Evolutionary conservation across 2,797 vertebrate species (phyloP), one percentile per base, ranked within the genome.

Genomic region (Oryzias dopingdopingensis): DNA sequence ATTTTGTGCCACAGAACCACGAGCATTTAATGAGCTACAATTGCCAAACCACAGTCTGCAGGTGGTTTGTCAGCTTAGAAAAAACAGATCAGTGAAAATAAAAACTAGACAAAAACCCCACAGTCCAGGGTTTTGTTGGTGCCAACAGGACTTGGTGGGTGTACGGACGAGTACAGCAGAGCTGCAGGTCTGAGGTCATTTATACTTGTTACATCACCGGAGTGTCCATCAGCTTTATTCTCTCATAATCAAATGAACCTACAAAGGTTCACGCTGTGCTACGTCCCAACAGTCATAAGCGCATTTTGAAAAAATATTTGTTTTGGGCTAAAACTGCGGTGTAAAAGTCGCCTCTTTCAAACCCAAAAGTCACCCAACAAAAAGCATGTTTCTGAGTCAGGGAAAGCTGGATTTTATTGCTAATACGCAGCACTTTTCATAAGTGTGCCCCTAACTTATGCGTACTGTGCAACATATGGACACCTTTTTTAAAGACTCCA

Each of bases 391-490:
- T 43, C 32, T 37, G 55, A 56, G 65, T 81, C 49, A 26, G 73
- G 65, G 67, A 82, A 63, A 41, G 42, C 64, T 60, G 70, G 81
- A 82, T 88, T 86, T 87, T 87, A 68, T 76, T 80, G 86, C 78
- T 24, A 49, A 44, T 40, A 42, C 46, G 29, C 24, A 41, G 45
- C 65, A 55, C 53, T 54, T 52, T 16, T 49, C 50, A 15, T 48
- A 60, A 22, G 20, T 3, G 20, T 3, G 20, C 20, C 20, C 20
- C 20, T 22, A 22, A 22, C 20, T 20, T 22, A 22, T 22, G 20
- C 1, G 20, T 22, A 22, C 1, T 22, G 20, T 22, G 20, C 2
- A 22, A 22, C 20, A 22, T 22, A 22, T 22, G 20, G 20, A 22
- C 20, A 18, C 18, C 18, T 18, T 18, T 18, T 18, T 18, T 18